Conservation (phyloP, 2,888 invertebrate species). For the Ischnus inquisitorius region DNA sequence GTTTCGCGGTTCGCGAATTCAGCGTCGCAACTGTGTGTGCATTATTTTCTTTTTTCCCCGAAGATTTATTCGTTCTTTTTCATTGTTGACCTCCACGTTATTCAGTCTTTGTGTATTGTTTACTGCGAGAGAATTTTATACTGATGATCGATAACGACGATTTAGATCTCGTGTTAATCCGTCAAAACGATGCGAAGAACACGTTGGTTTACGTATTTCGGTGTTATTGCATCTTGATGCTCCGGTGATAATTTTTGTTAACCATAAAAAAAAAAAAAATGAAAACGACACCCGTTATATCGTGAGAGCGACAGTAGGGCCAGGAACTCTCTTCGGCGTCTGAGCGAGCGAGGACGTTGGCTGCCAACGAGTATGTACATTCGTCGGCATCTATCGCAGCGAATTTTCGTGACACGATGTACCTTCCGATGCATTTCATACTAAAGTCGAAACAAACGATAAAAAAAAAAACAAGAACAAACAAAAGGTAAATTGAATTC, state of each 20-base stretch:
- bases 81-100: conserved; percentile 4
- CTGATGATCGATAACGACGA: conserved; percentile 61
- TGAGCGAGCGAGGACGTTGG: conserved; percentile 77
- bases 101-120: conserved; percentile 64
- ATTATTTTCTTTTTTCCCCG: conserved; percentile 8
- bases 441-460: conserved; percentile 30
- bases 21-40: conserved; percentile 75
- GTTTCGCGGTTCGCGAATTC: conserved; percentile 82
- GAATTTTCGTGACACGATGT: conserved; percentile 29
- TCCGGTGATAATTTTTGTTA: conserved; percentile 24
- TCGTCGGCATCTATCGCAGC: conserved; percentile 28
- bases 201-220: conserved; percentile 51
- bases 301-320: conserved; percentile 75
- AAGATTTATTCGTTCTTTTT: neutral
- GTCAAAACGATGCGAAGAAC: conserved; percentile 10
- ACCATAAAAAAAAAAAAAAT: conserved; percentile 17
- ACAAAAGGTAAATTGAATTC: conserved; percentile 30
- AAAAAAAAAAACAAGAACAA: conserved; percentile 34
- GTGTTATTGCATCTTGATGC: conserved; percentile 27
- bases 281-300: conserved; percentile 73
- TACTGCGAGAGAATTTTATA: conserved; percentile 43
- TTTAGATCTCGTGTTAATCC: conserved; percentile 34
- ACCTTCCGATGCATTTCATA: conserved; percentile 42
- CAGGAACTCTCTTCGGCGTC: conserved; percentile 80
- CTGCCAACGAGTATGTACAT: conserved; percentile 28